Conservation (phyloP, 2,113 vertebrate genomes). For the Australoheros scitulus region DNA sequence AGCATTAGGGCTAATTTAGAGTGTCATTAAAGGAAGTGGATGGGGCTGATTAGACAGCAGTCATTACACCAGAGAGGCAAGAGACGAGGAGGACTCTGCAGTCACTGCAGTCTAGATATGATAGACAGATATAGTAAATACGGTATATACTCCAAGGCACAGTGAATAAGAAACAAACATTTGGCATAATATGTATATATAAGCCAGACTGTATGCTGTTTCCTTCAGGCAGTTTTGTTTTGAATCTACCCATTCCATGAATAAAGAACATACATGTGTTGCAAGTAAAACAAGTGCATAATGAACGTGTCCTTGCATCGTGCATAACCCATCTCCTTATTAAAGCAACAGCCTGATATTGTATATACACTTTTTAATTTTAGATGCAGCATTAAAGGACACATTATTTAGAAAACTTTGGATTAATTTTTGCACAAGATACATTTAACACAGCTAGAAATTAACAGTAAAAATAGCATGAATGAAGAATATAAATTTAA, state of each 20-base stretch:
- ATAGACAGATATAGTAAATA: conserved; percentile 21
- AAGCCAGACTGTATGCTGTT: conserved; percentile 54
- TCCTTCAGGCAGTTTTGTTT: conserved; percentile 58
- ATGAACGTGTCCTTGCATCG: conserved; percentile 33
- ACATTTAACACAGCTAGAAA: neutral
- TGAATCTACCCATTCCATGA: conserved; percentile 40
- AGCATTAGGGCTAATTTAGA: conserved; percentile 68
- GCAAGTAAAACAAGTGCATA: conserved; percentile 73
- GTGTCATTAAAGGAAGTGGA: conserved; percentile 65
- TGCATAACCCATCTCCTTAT: neutral
- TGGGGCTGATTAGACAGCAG: conserved; percentile 48
- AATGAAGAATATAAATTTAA: neutral
- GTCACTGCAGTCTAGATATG: conserved; percentile 50
- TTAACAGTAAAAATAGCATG: neutral
- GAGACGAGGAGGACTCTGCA: conserved; percentile 31
- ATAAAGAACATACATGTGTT: conserved; percentile 65
- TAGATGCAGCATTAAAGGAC: neutral
- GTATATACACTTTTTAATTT: neutral
- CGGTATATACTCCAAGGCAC: conserved; percentile 17
- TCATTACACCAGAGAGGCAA: conserved; percentile 44
- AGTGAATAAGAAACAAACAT: conserved; percentile 33
- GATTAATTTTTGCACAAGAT: neutral
- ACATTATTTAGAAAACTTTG: neutral
- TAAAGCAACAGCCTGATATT: neutral
- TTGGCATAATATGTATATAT: conserved; percentile 59